Evolutionary conservation across 2,888 invertebrate genomes (phyloP).

Genomic region (Apodemia duryi): DNA sequence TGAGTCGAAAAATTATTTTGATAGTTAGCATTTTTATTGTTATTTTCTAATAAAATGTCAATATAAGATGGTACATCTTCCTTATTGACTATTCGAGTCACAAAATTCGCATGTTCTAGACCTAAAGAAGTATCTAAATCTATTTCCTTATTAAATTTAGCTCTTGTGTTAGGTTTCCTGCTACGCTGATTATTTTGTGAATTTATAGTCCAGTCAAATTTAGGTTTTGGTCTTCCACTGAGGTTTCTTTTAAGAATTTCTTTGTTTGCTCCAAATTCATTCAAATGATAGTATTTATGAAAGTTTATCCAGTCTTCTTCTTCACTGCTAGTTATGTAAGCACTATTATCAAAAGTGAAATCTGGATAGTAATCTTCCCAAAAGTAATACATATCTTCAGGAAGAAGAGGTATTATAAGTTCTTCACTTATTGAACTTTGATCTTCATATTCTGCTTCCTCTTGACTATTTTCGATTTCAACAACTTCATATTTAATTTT

Average conservation of each 20-base stretch:
- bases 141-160: slow-evolving; percentile 25
- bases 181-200: not conserved
- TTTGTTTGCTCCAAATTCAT: slow-evolving; percentile 26
- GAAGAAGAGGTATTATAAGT: slow-evolving; percentile 8
- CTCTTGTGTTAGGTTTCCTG: not conserved
- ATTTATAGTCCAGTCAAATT: slow-evolving; percentile 13
- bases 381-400: not conserved
- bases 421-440: not conserved
- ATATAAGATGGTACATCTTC: slow-evolving; percentile 16
- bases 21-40: slow-evolving; percentile 17
- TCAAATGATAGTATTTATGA: slow-evolving; percentile 26
- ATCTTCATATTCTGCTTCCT: slow-evolving; percentile 15
- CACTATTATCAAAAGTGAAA: slow-evolving; percentile 45
- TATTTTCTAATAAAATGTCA: slow-evolving; percentile 17
- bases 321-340: slow-evolving; percentile 41
- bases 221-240: slow-evolving; percentile 25
- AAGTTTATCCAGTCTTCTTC: slow-evolving; percentile 41
- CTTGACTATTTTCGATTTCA: slow-evolving; percentile 22
- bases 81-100: slow-evolving; percentile 47
- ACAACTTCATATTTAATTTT: slow-evolving; percentile 17
- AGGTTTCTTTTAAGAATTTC: slow-evolving; percentile 25
- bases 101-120: slow-evolving; percentile 52
- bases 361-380: slow-evolving; percentile 56
- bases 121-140: slow-evolving; percentile 43
- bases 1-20: slow-evolving; percentile 18